Conservation (phyloP, 2,113 vertebrate genomes). For the Anthoscopus minutus region DNA sequence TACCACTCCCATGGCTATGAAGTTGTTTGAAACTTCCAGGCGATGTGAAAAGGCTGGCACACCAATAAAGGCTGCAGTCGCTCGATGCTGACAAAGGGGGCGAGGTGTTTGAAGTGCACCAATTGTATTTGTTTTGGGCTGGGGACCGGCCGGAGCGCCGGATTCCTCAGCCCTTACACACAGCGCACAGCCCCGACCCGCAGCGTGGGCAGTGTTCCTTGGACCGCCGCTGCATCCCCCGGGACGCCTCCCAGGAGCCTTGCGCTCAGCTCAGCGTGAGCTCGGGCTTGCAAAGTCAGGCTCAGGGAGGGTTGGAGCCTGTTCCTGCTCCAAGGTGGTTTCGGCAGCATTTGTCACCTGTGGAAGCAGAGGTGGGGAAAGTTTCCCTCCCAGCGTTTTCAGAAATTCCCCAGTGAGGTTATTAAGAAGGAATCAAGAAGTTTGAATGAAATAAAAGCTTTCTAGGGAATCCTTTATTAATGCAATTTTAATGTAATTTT, state of each 20-base stretch:
- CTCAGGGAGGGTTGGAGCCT: neutral
- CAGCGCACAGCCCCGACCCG: neutral
- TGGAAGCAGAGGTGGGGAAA: neutral
- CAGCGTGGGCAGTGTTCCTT: neutral
- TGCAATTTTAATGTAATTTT: constrained; percentile 10
- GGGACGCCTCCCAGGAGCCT: neutral
- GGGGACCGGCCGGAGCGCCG: neutral
- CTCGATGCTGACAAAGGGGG: constrained; percentile 5
- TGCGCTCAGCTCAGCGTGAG: neutral
- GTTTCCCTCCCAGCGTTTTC: neutral
- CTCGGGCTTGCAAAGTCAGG: neutral
- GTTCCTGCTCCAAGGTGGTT: neutral
- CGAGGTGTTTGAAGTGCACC: neutral
- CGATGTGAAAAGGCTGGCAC: neutral
- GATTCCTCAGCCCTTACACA: constrained; percentile 17
- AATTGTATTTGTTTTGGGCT: constrained; percentile 27
- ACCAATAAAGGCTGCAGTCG: neutral
- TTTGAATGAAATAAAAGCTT: neutral
- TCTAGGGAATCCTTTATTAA: neutral
- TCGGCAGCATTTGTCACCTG: neutral
- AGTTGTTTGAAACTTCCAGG: constrained; percentile 17
- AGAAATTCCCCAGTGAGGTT: neutral
- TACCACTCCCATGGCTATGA: constrained; percentile 32
- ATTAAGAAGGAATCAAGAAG: neutral
- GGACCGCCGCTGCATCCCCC: neutral